Conservation (phyloP, 2,888 invertebrate genomes). For the Apodemia hepburni region DNA sequence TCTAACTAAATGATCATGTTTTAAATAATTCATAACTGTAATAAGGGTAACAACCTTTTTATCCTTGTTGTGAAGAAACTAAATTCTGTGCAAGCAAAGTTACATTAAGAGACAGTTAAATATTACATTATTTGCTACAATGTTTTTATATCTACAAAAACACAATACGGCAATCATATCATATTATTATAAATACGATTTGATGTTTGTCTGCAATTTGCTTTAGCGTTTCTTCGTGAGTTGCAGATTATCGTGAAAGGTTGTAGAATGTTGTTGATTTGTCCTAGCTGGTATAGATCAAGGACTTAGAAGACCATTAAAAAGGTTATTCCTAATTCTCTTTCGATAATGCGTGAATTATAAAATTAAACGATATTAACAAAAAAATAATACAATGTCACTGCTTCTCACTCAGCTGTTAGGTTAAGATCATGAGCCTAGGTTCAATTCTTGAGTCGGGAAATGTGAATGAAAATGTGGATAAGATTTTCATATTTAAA, state of each 20-base stretch:
- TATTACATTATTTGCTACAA: background rate
- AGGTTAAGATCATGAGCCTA: no score
- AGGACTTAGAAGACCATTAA: constrained; percentile 40
- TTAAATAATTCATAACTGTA: no score
- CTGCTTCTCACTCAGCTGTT: no score
- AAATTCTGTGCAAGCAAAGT: no score
- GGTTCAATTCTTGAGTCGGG: no score
- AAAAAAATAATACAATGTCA: no score
- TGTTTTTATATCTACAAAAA: background rate
- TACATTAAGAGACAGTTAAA: background rate
- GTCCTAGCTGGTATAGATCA: constrained; percentile 49
- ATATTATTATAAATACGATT: constrained; percentile 10
- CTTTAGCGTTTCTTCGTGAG: constrained; percentile 31
- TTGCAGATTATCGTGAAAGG: constrained; percentile 39
- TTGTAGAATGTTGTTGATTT: constrained; percentile 35
- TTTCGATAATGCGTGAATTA: background rate
- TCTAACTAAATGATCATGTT: background rate
- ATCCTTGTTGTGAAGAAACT: no score
- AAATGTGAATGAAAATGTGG: no score
- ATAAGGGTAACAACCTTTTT: no score
- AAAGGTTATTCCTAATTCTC: background rate
- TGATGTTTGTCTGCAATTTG: constrained; percentile 6
- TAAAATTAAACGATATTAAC: no score
- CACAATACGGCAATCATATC: background rate
- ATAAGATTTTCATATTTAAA: no score